Conservation (phyloP, 1,140 invertebrate genomes). For the Vanessa atalanta region DNA sequence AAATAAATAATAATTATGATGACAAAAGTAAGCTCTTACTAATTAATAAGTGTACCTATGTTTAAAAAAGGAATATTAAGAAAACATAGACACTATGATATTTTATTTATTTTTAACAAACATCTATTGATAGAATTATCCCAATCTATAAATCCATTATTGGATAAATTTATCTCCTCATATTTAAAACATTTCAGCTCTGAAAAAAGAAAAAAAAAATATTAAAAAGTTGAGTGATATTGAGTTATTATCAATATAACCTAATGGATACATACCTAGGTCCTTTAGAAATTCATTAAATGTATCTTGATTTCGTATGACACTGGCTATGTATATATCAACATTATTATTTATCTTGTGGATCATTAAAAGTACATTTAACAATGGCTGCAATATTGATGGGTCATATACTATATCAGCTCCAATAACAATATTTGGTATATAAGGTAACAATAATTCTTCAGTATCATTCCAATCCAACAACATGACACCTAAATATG, state of each 20-base stretch:
- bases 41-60: background rate
- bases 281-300: slow-evolving; percentile 52
- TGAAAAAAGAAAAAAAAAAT: slow-evolving; percentile 30
- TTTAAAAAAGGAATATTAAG: too few relatives aligned
- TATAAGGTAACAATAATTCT: slow-evolving; percentile 38
- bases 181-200: slow-evolving; percentile 30
- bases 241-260: background rate
- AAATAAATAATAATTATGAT: too few relatives aligned
- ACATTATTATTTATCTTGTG: slow-evolving; percentile 55
- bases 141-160: slow-evolving; percentile 42
- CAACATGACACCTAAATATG: slow-evolving; percentile 52
- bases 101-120: slow-evolving; percentile 44
- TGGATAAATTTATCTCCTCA: slow-evolving; percentile 26
- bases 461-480: slow-evolving; percentile 64
- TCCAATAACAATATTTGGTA: slow-evolving; percentile 68
- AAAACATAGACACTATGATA: background rate
- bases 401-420: slow-evolving; percentile 75
- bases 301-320: slow-evolving; percentile 69
- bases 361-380: slow-evolving; percentile 57
- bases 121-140: slow-evolving; percentile 38
- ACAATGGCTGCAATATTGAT: slow-evolving; percentile 60
- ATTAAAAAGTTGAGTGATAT: slow-evolving; percentile 3
- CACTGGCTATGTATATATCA: slow-evolving; percentile 64
- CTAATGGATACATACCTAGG: slow-evolving; percentile 48
- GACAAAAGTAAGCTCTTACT: too few relatives aligned